Conservation (phyloP, 2,888 invertebrate genomes). For the Tetheella fluctuosa region DNA sequence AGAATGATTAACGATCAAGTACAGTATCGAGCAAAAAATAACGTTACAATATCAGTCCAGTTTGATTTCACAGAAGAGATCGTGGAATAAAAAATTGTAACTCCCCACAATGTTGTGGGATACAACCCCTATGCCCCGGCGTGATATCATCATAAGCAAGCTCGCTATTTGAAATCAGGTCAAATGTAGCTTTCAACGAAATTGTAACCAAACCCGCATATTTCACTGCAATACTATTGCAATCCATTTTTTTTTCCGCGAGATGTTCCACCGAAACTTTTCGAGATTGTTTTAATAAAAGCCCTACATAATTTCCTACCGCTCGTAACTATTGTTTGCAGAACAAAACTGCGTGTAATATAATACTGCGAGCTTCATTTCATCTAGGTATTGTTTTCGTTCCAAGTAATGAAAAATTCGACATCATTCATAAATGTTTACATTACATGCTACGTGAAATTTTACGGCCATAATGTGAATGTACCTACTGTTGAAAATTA, state of each 20-base stretch:
- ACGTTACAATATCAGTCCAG: background rate
- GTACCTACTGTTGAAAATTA: constrained; percentile 4
- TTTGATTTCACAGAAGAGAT: background rate
- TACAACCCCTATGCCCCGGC: constrained; percentile 10
- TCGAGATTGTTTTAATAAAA: constrained; percentile 41
- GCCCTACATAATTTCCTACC: constrained; percentile 33
- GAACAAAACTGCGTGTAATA: constrained; percentile 54
- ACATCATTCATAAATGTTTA: constrained; percentile 50
- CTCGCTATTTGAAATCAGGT: constrained; percentile 47
- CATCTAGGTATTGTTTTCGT: constrained; percentile 61
- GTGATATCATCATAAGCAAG: constrained; percentile 18
- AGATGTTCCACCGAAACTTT: constrained; percentile 31
- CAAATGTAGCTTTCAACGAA: constrained; percentile 57
- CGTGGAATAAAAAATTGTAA: background rate
- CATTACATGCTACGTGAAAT: constrained; percentile 40
- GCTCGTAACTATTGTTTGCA: constrained; percentile 41
- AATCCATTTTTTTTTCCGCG: constrained; percentile 18
- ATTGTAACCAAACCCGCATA: constrained; percentile 54
- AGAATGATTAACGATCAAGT: constrained; percentile 1
- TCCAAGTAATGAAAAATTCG: constrained; percentile 65
- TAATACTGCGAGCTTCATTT: constrained; percentile 59
- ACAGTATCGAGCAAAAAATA: background rate
- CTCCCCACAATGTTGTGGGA: background rate
- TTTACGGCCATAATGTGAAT: constrained; percentile 23
- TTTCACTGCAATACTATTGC: constrained; percentile 29